phyloP scores from a whole-genome alignment of 2,113 vertebrate species.

The Campylomormyrus tamandua region DNA sequence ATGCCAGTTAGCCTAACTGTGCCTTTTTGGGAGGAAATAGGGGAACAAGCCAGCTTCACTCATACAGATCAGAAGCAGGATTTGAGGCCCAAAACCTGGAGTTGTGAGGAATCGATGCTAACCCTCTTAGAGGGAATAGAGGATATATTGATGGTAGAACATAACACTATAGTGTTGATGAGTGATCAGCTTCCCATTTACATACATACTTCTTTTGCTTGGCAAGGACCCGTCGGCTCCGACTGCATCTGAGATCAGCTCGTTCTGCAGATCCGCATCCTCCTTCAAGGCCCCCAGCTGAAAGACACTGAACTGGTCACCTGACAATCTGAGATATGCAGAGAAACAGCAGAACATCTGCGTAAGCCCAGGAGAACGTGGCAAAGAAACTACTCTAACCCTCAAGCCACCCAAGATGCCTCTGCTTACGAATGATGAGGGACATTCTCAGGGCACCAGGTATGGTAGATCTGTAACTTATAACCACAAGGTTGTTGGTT shows the following conservation, averaged over 20 bases:
- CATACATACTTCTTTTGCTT: conserved; percentile 56
- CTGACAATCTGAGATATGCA: neutral
- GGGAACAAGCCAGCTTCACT: neutral
- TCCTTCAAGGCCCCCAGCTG: conserved; percentile 52
- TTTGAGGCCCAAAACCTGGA: neutral
- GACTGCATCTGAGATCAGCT: conserved; percentile 44
- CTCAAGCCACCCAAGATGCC: neutral
- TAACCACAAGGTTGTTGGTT: neutral
- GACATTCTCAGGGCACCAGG: neutral
- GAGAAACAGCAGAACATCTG: neutral
- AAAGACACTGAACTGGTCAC: conserved; percentile 3
- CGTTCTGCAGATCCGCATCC: conserved; percentile 48
- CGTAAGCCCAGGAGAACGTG: neutral
- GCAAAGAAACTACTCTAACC: neutral
- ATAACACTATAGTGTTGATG: neutral
- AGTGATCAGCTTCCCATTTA: neutral
- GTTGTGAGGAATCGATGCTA: neutral
- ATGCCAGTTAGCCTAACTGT: neutral
- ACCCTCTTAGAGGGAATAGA: neutral
- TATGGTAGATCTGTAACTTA: neutral
- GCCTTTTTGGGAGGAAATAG: neutral
- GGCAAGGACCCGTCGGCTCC: conserved; percentile 40
- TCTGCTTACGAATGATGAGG: neutral
- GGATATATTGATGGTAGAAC: neutral
- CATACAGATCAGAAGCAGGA: neutral